phyloP scores from a whole-genome alignment of 1,140 invertebrate species.

The Drosophila murphyi region DNA sequence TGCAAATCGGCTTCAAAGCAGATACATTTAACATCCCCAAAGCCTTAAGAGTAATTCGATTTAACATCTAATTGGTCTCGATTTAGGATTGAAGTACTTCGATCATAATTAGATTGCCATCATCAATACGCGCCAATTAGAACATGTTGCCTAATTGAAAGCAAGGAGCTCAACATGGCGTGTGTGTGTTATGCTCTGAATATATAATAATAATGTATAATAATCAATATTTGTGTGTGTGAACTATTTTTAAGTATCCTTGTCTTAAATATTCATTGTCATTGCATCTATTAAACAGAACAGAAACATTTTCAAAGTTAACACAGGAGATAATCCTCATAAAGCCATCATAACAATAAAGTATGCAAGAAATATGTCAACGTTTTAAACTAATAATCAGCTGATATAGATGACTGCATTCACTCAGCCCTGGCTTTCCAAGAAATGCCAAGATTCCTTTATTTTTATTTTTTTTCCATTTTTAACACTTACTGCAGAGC shows the following conservation, averaged over 20 bases:
- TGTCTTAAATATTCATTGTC: too few relatives aligned
- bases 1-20: slow-evolving; percentile 12
- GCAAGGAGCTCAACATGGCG: too few relatives aligned
- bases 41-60: slow-evolving; percentile 12
- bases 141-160: too few relatives aligned
- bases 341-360: background rate
- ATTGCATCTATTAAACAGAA: too few relatives aligned
- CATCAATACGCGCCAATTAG: background rate
- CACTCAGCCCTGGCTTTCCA: slow-evolving; percentile 30
- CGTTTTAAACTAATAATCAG: background rate
- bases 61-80: slow-evolving; percentile 6
- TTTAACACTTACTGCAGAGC: slow-evolving; percentile 44
- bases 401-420: slow-evolving; percentile 2
- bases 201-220: too few relatives aligned
- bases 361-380: background rate
- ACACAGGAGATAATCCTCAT: too few relatives aligned
- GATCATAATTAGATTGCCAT: slow-evolving; percentile 13
- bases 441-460: slow-evolving; percentile 23
- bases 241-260: too few relatives aligned
- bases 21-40: background rate
- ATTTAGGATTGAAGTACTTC: slow-evolving; percentile 8
- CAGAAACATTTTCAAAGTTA: too few relatives aligned
- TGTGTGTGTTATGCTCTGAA: too few relatives aligned
- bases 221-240: too few relatives aligned
- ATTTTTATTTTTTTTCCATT: slow-evolving; percentile 39